These are phyloP conservation scores for Drosophila mulleri DNA, from an alignment of 2,888 invertebrate genomes.

Conservation along the genomic window DNA sequence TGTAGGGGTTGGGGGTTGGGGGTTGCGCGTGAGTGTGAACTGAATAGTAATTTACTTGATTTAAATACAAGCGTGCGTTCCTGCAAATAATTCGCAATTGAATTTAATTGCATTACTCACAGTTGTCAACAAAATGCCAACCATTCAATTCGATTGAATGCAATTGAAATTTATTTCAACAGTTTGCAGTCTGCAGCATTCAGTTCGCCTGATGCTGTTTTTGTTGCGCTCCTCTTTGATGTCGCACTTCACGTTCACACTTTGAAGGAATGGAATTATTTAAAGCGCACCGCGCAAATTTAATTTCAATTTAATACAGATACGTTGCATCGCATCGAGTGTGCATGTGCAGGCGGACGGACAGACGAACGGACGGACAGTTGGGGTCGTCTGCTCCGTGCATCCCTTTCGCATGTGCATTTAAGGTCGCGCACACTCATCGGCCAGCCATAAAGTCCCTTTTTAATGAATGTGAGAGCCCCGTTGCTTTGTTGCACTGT, in stretches of 20 bases:
- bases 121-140: slow-evolving; percentile 79
- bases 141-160: slow-evolving; percentile 77
- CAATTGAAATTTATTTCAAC: slow-evolving; percentile 78
- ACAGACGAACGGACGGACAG: neutral
- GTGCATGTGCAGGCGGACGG: slow-evolving; percentile 5
- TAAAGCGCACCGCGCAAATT: slow-evolving; percentile 53
- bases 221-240: slow-evolving; percentile 44
- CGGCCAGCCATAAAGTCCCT: slow-evolving; percentile 47
- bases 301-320: slow-evolving; percentile 50
- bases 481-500: slow-evolving; percentile 40
- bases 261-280: slow-evolving; percentile 49
- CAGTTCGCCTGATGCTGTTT: slow-evolving; percentile 7
- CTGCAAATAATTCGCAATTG: slow-evolving; percentile 75
- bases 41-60: slow-evolving; percentile 67
- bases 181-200: slow-evolving; percentile 6
- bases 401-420: slow-evolving; percentile 40
- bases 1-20: neutral
- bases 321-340: slow-evolving; percentile 38
- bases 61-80: slow-evolving; percentile 64
- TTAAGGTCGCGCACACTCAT: slow-evolving; percentile 25
- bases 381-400: neutral
- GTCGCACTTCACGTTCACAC: slow-evolving; percentile 70
- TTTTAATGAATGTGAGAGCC: slow-evolving; percentile 77
- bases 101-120: slow-evolving; percentile 81
- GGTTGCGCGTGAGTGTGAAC: slow-evolving; percentile 35